Percentiles rank a stretch among this genome's conserved stretches.
Evolutionary conservation across 2,113 vertebrate genomes (phyloP).

Genomic region (Bombycilla garrulus): DNA sequence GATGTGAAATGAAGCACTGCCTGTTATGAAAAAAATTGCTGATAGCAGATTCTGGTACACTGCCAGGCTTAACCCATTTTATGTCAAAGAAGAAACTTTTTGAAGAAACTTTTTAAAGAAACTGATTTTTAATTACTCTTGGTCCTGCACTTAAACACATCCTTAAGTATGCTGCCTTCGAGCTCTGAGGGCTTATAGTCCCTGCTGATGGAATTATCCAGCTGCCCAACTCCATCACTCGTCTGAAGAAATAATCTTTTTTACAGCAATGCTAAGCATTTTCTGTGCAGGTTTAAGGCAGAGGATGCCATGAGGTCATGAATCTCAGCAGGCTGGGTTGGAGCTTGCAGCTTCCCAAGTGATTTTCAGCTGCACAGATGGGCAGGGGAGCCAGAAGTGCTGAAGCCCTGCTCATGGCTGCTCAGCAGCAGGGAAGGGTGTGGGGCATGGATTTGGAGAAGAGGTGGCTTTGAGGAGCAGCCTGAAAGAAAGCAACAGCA

Average conservation of each 20-base stretch:
- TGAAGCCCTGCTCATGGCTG: neutral
- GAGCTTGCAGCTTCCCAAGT: neutral
- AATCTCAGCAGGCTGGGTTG: neutral
- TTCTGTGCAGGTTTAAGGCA: neutral
- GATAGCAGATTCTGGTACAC: neutral
- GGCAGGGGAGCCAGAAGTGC: neutral
- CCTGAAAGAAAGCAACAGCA: neutral
- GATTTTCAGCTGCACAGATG: neutral
- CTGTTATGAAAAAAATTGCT: neutral
- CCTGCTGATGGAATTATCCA: neutral
- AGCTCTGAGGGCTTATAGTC: neutral
- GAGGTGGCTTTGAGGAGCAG: neutral
- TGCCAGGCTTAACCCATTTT: neutral
- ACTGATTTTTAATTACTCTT: neutral
- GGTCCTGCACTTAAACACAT: neutral
- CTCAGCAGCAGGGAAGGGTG: neutral
- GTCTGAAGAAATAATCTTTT: neutral
- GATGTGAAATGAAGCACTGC: neutral
- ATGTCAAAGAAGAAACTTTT: neutral
- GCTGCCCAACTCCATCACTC: neutral
- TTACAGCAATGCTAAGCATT: neutral
- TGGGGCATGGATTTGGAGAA: neutral
- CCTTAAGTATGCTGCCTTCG: neutral
- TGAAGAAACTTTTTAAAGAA: neutral
- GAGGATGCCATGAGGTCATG: neutral